A percentile compares a stretch with the other conserved stretches of the same genome.
Conservation (phyloP, 2,797 vertebrate species). For the Phataginus tetradactyla region DNA sequence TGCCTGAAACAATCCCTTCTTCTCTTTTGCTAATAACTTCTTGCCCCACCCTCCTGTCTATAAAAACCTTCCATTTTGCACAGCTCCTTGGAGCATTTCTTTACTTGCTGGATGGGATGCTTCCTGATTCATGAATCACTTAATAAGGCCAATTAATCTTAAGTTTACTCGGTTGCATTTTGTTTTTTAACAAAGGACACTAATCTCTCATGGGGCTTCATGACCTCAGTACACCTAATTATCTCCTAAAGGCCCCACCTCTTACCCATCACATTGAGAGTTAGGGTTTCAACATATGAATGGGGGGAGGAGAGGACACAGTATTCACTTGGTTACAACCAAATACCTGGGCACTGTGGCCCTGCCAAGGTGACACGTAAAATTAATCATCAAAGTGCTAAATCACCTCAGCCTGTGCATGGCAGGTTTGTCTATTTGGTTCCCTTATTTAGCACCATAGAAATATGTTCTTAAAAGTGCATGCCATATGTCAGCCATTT, state of each 20-base stretch:
- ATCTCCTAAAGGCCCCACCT: background rate
- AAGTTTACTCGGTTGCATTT: too few species aligned
- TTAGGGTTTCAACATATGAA: background rate
- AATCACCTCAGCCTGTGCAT: background rate
- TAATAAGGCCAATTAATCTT: too few species aligned
- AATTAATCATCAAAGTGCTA: background rate
- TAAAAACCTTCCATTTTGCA: too few species aligned
- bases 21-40: too few species aligned
- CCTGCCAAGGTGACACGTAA: background rate
- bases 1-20: too few species aligned
- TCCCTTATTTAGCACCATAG: background rate
- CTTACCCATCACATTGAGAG: background rate
- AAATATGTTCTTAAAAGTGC: background rate
- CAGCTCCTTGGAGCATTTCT: too few species aligned
- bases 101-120: too few species aligned
- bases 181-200: background rate
- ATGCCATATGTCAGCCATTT: background rate
- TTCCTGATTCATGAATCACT: too few species aligned
- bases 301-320: background rate
- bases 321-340: background rate
- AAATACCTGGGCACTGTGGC: background rate
- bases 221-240: background rate
- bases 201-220: background rate
- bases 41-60: too few species aligned
- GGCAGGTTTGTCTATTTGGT: background rate